Base-by-base conservation (phyloP, 2,888 invertebrate species). In the Ctena decussata region DNA sequence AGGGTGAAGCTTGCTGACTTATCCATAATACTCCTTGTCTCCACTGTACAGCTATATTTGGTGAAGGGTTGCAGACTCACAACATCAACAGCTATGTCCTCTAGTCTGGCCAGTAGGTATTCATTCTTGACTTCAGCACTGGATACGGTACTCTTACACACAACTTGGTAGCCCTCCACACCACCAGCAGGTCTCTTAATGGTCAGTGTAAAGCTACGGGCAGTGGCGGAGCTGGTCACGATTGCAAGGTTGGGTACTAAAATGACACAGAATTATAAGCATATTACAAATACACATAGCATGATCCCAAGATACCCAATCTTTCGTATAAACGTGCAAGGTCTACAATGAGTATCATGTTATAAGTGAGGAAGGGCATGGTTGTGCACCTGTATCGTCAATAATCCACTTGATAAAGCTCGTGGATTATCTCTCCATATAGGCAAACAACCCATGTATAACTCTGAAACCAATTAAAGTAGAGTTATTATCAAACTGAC, bases 1-100 rank as follows among this genome's bases (percentile, higher is more conserved):
- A 91, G 82, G 6, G 79, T 87, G 0, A 85, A 69, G 6, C n/a
- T n/a, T n/a, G n/a, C n/a, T n/a, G n/a, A n/a, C n/a, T n/a, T n/a
- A n/a, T n/a, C n/a, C n/a, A n/a, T n/a, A n/a, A n/a, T n/a, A n/a
- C n/a, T n/a, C n/a, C n/a, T n/a, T n/a, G n/a, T n/a, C n/a, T n/a
- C n/a, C n/a, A 92, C 90, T 21, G 77, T 74, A 77, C 92, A 91
- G n/a, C 65, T 89, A 75, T 93, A 92, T n/a, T 80, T 75, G 21
- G 90, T 91, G 75, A 85, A 92, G 0, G 93, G 91, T 12, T 49
- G 65, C 8, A 93, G 80, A 49, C 77, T 69, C 35, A 81, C 82
- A 70, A 93, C 84, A 11, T 27, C 41, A 5, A 87, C 71, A 11
- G 72, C 85, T 12, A 80, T 71, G 8, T 49, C 71, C 6, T 76